Evolutionary conservation across 2,888 invertebrate species (phyloP).

Genomic region (Euzophera pinguis): DNA sequence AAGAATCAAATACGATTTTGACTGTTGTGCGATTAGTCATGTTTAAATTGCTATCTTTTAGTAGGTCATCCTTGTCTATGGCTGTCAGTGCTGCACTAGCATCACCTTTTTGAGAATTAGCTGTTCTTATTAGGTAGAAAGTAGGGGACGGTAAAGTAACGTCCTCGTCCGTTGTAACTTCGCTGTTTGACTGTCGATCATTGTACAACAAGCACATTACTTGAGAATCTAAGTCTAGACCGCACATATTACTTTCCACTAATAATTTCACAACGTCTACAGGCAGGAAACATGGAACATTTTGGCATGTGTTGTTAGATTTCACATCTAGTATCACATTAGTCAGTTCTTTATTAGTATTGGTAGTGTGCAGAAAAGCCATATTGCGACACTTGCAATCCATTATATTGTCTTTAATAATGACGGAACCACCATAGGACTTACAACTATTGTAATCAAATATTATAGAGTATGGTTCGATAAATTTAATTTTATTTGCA

Average conservation of each 20-base stretch:
- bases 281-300: constrained; percentile 67
- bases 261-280: constrained; percentile 60
- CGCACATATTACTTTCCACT: constrained; percentile 65
- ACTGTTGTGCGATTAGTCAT: constrained; percentile 67
- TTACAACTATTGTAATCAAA: constrained; percentile 72
- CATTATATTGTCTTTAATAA: constrained; percentile 61
- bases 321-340: constrained; percentile 53
- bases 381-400: constrained; percentile 74
- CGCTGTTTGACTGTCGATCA: constrained; percentile 53
- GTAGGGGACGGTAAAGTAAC: constrained; percentile 67
- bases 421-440: constrained; percentile 49
- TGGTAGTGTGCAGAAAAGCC: constrained; percentile 52
- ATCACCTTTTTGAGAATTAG: constrained; percentile 52
- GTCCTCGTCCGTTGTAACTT: constrained; percentile 53
- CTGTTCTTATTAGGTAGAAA: constrained; percentile 68
- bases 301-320: constrained; percentile 70
- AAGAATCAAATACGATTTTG: constrained; percentile 67
- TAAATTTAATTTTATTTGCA: constrained; percentile 57
- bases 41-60: constrained; percentile 56
- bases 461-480: constrained; percentile 68
- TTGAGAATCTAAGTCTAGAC: constrained; percentile 57
- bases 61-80: constrained; percentile 58
- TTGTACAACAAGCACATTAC: constrained; percentile 69
- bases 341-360: constrained; percentile 49
- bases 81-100: constrained; percentile 62